Evolutionary conservation across 2,888 invertebrate genomes (phyloP).

Genomic region (Alloscopus bannaensis): DNA sequence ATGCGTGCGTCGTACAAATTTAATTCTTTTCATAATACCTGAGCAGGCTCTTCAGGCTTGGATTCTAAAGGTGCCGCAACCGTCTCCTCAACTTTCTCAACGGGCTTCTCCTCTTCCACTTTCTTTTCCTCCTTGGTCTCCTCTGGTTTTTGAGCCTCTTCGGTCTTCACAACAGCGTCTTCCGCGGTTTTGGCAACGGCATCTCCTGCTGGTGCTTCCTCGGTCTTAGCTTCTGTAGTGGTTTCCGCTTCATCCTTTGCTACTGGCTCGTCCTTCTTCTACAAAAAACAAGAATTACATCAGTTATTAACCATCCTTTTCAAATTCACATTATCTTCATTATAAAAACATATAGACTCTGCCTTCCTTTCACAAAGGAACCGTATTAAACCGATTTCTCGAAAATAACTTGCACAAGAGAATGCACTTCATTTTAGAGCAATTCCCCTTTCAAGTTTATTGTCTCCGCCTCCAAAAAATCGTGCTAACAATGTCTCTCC

Average conservation of each 20-base stretch:
- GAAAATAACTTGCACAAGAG: background rate
- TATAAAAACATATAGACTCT: background rate
- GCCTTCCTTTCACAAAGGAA: background rate
- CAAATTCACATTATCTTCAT: too few relatives aligned
- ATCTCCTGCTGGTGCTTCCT: slow-evolving; percentile 54
- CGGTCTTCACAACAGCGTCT: slow-evolving; percentile 52
- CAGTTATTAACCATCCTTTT: too few relatives aligned
- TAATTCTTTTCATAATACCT: slow-evolving; percentile 41
- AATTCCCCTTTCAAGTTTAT: background rate
- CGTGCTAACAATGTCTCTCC: background rate
- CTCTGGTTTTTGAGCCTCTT: slow-evolving; percentile 49
- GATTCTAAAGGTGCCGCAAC: slow-evolving; percentile 45
- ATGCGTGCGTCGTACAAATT: background rate
- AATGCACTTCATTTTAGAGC: background rate
- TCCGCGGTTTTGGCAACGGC: slow-evolving; percentile 40
- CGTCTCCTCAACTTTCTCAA: slow-evolving; percentile 63
- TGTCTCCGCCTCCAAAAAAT: background rate
- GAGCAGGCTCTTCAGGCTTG: slow-evolving; percentile 56
- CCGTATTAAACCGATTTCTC: background rate
- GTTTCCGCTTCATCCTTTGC: slow-evolving; percentile 47
- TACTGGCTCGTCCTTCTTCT: slow-evolving; percentile 70
- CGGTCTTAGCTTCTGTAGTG: slow-evolving; percentile 55
- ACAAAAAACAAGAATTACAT: slow-evolving; percentile 12
- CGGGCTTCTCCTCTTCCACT: slow-evolving; percentile 57
- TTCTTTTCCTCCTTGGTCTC: slow-evolving; percentile 61